Percentiles rank a stretch among this genome's conserved stretches.
Evolutionary conservation across 2,888 invertebrate species (phyloP).

Genomic region (Thymelicus sylvestris): DNA sequence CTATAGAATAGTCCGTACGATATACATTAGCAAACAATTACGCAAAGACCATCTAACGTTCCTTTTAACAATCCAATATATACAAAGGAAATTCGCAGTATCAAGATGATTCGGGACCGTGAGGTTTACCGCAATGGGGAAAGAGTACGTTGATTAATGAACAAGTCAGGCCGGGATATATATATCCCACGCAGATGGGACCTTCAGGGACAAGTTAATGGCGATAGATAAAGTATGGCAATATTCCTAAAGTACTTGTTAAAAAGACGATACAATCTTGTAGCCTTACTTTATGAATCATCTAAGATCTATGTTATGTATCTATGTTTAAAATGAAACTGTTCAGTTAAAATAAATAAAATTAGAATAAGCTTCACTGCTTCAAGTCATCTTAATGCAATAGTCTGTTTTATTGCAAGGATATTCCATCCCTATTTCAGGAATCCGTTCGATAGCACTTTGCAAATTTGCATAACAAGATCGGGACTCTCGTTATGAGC

Average conservation of each 20-base stretch:
- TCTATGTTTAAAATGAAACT: no score
- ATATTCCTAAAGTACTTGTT: conserved; percentile 17
- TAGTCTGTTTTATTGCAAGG: no score
- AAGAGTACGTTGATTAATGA: conserved; percentile 38
- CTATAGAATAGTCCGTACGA: no score
- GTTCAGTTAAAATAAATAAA: no score
- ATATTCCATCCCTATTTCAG: no score
- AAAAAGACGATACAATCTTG: not conserved
- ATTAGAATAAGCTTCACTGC: no score
- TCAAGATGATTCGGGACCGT: conserved; percentile 30
- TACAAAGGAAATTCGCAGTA: conserved; percentile 25
- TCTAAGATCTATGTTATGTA: no score
- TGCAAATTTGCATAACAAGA: no score
- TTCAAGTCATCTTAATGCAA: no score
- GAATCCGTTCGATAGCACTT: no score
- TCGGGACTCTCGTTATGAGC: no score
- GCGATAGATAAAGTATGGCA: conserved; percentile 30
- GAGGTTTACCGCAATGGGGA: conserved; percentile 34
- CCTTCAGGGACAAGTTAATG: conserved; percentile 31
- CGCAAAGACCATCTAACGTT: conserved; percentile 16
- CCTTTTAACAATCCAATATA: conserved; percentile 31
- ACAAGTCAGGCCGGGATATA: conserved; percentile 25
- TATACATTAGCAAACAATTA: conserved; percentile 11
- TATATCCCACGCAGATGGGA: conserved; percentile 36
- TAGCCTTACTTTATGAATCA: not conserved